Conservation (phyloP, 1,140 invertebrate genomes). For the Drosophila lacertosa region DNA sequence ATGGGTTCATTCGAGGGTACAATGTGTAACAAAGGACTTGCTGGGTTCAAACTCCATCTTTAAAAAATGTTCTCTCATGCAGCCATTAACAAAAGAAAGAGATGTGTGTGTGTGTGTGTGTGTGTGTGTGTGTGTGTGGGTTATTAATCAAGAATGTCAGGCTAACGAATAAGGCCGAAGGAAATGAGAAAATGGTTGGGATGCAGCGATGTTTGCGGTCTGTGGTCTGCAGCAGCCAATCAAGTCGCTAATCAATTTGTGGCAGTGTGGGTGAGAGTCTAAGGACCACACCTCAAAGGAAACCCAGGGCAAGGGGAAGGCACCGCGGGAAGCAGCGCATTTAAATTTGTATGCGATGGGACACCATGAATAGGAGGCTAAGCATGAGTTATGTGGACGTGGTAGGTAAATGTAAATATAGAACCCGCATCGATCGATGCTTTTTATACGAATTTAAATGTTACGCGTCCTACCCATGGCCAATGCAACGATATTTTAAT, state of each 20-base stretch:
- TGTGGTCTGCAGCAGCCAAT: constrained; percentile 50
- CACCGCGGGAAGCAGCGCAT: constrained; percentile 46
- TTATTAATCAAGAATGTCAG: constrained; percentile 73
- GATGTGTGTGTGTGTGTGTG: too few relatives aligned
- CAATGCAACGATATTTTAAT: constrained; percentile 75
- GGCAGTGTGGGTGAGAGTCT: constrained; percentile 25
- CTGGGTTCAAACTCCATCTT: constrained; percentile 32
- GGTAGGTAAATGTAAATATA: constrained; percentile 80
- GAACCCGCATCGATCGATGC: constrained; percentile 78
- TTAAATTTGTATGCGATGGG: constrained; percentile 46
- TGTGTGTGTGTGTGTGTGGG: too few relatives aligned
- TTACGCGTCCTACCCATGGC: constrained; percentile 43
- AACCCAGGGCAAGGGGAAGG: constrained; percentile 29
- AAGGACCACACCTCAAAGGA: constrained; percentile 66
- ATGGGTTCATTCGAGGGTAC: too few relatives aligned
- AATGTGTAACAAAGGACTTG: constrained; percentile 44
- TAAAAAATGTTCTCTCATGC: constrained; percentile 16
- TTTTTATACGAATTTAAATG: constrained; percentile 81
- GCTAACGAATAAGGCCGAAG: constrained; percentile 30
- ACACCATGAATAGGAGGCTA: constrained; percentile 37
- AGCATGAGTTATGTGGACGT: constrained; percentile 74
- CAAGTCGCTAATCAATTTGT: constrained; percentile 42
- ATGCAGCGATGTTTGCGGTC: constrained; percentile 55
- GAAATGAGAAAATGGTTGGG: constrained; percentile 54
- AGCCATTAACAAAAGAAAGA: constrained; percentile 64